Base-by-base conservation (phyloP, 2,113 vertebrate genomes). In the Cavia porcellus region DNA sequence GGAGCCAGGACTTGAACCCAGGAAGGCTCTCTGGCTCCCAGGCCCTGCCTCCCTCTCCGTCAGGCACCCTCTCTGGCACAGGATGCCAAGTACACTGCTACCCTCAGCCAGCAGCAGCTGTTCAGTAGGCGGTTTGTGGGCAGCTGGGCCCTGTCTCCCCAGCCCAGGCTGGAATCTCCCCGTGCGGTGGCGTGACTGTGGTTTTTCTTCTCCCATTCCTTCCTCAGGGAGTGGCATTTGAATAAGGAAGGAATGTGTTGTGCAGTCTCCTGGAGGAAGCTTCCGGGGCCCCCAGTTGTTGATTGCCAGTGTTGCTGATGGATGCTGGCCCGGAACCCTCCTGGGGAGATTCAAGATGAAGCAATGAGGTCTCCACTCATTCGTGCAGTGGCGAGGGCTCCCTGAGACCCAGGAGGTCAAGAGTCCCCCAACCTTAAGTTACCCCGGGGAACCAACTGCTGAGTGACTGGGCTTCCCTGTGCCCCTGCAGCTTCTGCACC, bases 1-100 rank as follows among this genome's bases (percentile, higher is more conserved):
- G 22, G 68, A 86, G 62, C 32, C 11, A 12, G 50, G 55, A 75
- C 38, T 17, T 66, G 85, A 90, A 66, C 19, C 1, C 84, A 47
- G 68, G 15, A 75, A 25, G 70, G 62, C 32, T 32, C 19, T 10
- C 52, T 17, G 83, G 38, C 14, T 81, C 42, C 81, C 30, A 50
- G 75, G 22, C 13, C 59, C 64, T 1, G 0, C 38, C 9, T n/a
- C 25, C 25, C 45, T 87, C 45, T 8, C 50, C 1, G 1, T 15
- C n/a, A 11, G 0, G 3, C 32, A 14, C 2, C n/a, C 83, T 84
- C 61, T 2, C 55, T 13, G 75, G 3, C 3, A 1, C 57, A 25
- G 24, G 30, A 2, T 4, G 2, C 1, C 1, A 1, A n/a, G 2
- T 5, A 7, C 0, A 6, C 30, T 0, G 61, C 55, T 13, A 6